Evolutionary conservation across 2,113 vertebrate genomes (phyloP).

Genomic region (Bubo blakistoni): DNA sequence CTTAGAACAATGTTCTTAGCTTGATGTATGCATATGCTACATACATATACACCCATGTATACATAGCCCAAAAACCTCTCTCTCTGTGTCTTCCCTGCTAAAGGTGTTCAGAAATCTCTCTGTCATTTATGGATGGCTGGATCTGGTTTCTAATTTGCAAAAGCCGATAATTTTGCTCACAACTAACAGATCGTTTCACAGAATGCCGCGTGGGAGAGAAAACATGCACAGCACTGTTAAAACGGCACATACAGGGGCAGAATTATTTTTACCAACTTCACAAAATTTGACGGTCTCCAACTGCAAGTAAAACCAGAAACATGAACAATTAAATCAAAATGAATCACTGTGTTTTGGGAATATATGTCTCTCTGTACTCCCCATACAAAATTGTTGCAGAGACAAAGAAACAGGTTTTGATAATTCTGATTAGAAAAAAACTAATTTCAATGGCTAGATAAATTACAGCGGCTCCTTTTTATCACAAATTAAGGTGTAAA

Average conservation of each 20-base stretch:
- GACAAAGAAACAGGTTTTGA: not conserved
- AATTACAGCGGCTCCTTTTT: not conserved
- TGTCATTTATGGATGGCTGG: not conserved
- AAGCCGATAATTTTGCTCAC: not conserved
- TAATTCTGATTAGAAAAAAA: not conserved
- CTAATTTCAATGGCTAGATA: not conserved
- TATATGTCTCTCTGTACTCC: not conserved
- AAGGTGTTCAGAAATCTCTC: not conserved
- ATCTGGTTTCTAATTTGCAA: not conserved
- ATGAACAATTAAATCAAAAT: not conserved
- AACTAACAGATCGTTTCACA: slow-evolving; percentile 1
- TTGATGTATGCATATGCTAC: not conserved
- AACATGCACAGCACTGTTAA: not conserved
- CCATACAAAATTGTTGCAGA: not conserved
- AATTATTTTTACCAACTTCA: slow-evolving; percentile 21
- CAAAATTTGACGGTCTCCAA: not conserved
- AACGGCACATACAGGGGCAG: not conserved
- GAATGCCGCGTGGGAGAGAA: not conserved
- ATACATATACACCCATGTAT: accelerated
- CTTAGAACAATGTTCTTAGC: not conserved
- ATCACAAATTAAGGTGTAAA: not conserved
- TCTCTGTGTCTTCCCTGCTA: not conserved
- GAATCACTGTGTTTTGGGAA: not conserved
- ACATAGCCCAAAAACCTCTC: not conserved
- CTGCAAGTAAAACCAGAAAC: slow-evolving; percentile 1